phyloP scores from a whole-genome alignment of 1,140 invertebrate genomes.

The Periplaneta americana region DNA sequence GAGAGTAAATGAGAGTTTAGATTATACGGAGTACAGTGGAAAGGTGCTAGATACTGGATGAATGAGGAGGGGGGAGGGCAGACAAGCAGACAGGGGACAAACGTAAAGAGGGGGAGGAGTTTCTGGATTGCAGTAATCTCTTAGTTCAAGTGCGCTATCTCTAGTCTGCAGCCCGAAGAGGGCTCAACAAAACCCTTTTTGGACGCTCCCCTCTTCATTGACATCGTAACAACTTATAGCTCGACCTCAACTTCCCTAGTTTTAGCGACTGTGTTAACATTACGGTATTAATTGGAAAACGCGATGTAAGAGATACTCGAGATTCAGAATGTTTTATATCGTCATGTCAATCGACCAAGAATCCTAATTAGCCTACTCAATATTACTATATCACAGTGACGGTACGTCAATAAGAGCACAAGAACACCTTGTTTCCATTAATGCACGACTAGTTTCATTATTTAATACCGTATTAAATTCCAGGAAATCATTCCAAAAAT shows the following conservation, averaged over 20 bases:
- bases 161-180: neutral
- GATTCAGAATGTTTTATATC: neutral
- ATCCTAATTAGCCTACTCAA: too few species aligned
- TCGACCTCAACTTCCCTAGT: neutral
- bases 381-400: too few species aligned
- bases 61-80: neutral
- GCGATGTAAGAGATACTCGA: too few species aligned
- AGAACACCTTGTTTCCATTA: too few species aligned
- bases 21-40: neutral
- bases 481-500: too few species aligned
- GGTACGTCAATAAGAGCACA: too few species aligned
- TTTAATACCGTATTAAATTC: too few species aligned
- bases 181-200: neutral
- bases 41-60: neutral
- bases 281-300: neutral
- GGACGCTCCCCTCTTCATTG: neutral
- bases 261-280: neutral
- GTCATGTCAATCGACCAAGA: too few species aligned
- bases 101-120: neutral
- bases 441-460: too few species aligned
- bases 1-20: neutral
- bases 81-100: neutral
- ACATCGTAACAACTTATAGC: neutral
- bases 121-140: neutral
- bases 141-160: neutral